A percentile compares a stretch with the other conserved stretches of the same genome.
Evolutionary conservation across 2,888 invertebrate genomes (phyloP).

Genomic region (Eupithecia insigniata): DNA sequence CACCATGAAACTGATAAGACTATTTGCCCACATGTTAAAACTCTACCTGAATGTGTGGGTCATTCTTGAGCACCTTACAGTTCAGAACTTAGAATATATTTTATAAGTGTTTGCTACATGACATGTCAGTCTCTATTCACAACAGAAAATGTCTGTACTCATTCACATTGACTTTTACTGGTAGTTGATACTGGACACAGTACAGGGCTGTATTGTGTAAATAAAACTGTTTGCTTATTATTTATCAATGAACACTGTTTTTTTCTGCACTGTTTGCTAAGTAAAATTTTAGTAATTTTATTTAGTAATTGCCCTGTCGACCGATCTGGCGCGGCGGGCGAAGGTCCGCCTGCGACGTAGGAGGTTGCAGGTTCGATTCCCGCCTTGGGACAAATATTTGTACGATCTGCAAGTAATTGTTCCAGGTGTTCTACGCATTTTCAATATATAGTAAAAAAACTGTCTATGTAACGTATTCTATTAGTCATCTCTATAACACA

Average conservation of each 20-base stretch:
- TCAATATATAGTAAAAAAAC: too few species aligned
- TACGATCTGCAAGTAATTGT: too few species aligned
- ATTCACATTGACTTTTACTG: slow-evolving; percentile 42
- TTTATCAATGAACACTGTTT: slow-evolving; percentile 6
- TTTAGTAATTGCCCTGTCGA: too few species aligned
- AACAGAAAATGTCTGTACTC: slow-evolving; percentile 37
- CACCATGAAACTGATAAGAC: slow-evolving; percentile 48
- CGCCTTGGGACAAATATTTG: too few species aligned
- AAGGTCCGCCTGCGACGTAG: too few species aligned
- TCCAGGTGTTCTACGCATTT: too few species aligned
- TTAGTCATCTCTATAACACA: too few species aligned
- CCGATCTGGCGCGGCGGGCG: too few species aligned
- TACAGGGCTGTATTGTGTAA: slow-evolving; percentile 31
- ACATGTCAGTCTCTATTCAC: slow-evolving; percentile 37
- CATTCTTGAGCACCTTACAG: slow-evolving; percentile 16
- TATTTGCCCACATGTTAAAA: slow-evolving; percentile 50
- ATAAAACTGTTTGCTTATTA: neutral
- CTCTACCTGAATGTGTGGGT: slow-evolving; percentile 39
- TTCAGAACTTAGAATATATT: neutral
- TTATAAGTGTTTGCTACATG: slow-evolving; percentile 3
- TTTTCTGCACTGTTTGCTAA: too few species aligned
- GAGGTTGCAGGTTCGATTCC: too few species aligned
- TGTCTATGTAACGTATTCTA: too few species aligned
- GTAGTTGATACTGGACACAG: slow-evolving; percentile 24
- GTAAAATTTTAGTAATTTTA: too few species aligned